These are phyloP conservation scores for Pyrrhia umbra DNA, from an alignment of 2,888 invertebrate species.

Conservation along the genomic window DNA sequence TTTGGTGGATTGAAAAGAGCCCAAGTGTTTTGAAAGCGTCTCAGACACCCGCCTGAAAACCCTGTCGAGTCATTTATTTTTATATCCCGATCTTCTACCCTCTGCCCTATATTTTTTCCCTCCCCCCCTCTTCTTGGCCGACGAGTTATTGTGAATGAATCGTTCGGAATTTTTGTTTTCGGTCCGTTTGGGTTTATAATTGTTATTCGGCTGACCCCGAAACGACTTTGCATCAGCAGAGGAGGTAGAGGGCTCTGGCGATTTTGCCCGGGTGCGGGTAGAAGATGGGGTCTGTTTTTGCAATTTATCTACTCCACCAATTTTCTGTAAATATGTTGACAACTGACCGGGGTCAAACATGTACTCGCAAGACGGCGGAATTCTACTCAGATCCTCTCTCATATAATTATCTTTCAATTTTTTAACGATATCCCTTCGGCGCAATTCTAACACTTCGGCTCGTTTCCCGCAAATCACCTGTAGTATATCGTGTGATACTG, in stretches of 20 bases:
- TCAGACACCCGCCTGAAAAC: conserved; percentile 4
- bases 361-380: neutral
- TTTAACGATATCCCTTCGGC: neutral
- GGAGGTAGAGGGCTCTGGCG: neutral
- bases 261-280: too few species aligned
- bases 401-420: neutral
- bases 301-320: neutral
- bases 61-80: conserved; percentile 3
- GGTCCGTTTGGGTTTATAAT: too few species aligned
- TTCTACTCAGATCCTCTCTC: neutral
- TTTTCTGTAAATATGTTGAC: neutral
- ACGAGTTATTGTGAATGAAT: too few species aligned
- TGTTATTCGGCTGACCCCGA: neutral
- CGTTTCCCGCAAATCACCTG: neutral
- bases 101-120: neutral
- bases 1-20: neutral
- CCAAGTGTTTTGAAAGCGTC: neutral
- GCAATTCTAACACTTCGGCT: neutral
- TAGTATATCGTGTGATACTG: too few species aligned
- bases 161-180: neutral
- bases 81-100: neutral
- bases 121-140: neutral
- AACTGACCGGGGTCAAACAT: neutral
- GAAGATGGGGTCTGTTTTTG: neutral
- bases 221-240: neutral